Evolutionary conservation across 92 coral and sea anemone species (phyloP).

Genomic region (Actinostola sp.): DNA sequence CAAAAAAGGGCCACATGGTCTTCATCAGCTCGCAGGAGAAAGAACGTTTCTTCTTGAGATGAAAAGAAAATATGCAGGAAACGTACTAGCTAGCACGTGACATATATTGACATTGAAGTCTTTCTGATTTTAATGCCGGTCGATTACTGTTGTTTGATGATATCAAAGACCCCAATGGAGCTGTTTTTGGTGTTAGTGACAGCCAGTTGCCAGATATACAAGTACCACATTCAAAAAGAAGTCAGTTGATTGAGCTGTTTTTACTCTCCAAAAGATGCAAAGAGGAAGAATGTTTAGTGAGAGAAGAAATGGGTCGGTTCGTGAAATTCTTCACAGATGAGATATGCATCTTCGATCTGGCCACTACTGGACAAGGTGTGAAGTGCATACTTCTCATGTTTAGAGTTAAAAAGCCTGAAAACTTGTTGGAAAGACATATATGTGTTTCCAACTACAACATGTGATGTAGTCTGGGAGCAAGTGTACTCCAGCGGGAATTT

Average conservation of each 20-base stretch:
- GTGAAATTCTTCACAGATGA: neutral
- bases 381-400: too few species aligned
- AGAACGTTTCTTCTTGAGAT: slow-evolving; percentile 31
- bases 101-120: too few species aligned
- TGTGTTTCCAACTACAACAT: too few species aligned
- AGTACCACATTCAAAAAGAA: neutral
- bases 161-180: neutral
- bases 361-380: too few species aligned
- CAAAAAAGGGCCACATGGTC: neutral
- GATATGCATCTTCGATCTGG: too few species aligned
- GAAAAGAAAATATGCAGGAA: slow-evolving; percentile 32
- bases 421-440: too few species aligned
- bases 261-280: slow-evolving; percentile 1
- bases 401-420: too few species aligned
- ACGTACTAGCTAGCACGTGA: too few species aligned
- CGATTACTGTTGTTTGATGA: neutral
- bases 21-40: slow-evolving; percentile 25
- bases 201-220: neutral
- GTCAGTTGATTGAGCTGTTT: neutral
- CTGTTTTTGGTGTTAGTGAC: neutral
- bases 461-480: too few species aligned
- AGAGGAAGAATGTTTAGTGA: neutral
- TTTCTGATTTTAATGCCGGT: too few species aligned
- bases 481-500: too few species aligned
- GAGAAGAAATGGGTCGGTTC: neutral